Base-by-base conservation (phyloP, 2,113 vertebrate genomes). In the Nematolebias whitei region DNA sequence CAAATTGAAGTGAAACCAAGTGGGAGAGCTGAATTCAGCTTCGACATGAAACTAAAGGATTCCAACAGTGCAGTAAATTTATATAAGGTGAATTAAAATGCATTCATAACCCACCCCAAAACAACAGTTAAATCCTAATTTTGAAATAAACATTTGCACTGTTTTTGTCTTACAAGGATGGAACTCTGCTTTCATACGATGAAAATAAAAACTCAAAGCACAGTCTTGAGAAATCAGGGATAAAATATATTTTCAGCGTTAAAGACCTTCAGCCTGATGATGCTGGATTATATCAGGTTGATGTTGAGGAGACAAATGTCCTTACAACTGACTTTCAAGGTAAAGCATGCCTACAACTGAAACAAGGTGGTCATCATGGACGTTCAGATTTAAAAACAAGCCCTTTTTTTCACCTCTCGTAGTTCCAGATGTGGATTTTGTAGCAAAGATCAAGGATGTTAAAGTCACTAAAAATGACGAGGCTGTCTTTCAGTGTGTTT, bases 261-360 rank as follows among this genome's bases (percentile, higher is more conserved):
- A 94, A 89, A 0, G 88, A 96, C 19, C 87, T 92, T 74, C 69
- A 80, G 16, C 91, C 88, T 0, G 94, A 95, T 45, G 96, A 98
- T 11, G 93, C 94, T 1, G 96, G 96, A 2, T 24, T 96, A 5
- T 98, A 98, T 77, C 95, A 95, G 82, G 86, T 98, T 75, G 90
- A 91, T 77, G 94, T 97, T 76, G 94, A 95, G 50, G 93, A 95
- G 0, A 67, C 87, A 1, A 94, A 93, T 22, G 43, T 97, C 57
- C 94, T 98, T 74, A 86, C 94, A 53, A 96, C 95, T 0, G 92
- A 94, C 10, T 83, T 93, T 60, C 80, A 85, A 18, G 70, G 95
- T 96, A 89, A 79, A 72, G 2, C 13, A 3, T 3, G 53, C 22
- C 12, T 8, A 5, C n/a, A 20, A 8, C n/a, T 38, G 18, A 49